Evolutionary conservation across 2,113 vertebrate species (phyloP).

Genomic region (Polyodon spathula): DNA sequence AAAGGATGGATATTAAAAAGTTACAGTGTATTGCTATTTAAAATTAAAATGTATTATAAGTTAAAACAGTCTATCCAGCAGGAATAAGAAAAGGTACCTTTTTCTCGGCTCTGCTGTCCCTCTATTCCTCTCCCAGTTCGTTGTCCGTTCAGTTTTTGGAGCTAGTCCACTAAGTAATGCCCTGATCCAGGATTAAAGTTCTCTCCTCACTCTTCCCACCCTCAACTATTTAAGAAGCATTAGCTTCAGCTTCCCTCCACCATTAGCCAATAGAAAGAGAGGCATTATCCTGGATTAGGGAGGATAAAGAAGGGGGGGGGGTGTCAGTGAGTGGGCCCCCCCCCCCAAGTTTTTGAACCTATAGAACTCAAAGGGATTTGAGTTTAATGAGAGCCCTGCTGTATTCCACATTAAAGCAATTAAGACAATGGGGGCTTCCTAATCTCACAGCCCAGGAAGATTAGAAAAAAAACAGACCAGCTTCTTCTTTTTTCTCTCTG

Average conservation of each 20-base stretch:
- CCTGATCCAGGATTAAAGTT: slow-evolving; percentile 34
- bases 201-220: slow-evolving; percentile 47
- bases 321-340: no score
- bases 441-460: slow-evolving; percentile 60
- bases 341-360: slow-evolving; percentile 68
- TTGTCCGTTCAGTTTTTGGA: slow-evolving; percentile 24
- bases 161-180: no score
- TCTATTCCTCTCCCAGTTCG: slow-evolving; percentile 15
- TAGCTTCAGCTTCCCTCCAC: slow-evolving; percentile 56
- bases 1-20: no score
- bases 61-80: no score
- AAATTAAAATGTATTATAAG: no score
- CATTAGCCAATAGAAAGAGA: slow-evolving; percentile 72
- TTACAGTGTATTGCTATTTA: no score
- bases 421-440: slow-evolving; percentile 63
- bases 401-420: slow-evolving; percentile 63
- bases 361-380: slow-evolving; percentile 74
- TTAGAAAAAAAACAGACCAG: slow-evolving; percentile 65
- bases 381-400: slow-evolving; percentile 45
- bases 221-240: slow-evolving; percentile 62
- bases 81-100: background rate
- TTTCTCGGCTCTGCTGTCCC: background rate
- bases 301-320: slow-evolving; percentile 49
- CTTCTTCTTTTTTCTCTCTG: slow-evolving; percentile 44
- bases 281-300: slow-evolving; percentile 68